phyloP scores from a whole-genome alignment of 2,113 vertebrate species.

The Cranoglanis bouderius region DNA sequence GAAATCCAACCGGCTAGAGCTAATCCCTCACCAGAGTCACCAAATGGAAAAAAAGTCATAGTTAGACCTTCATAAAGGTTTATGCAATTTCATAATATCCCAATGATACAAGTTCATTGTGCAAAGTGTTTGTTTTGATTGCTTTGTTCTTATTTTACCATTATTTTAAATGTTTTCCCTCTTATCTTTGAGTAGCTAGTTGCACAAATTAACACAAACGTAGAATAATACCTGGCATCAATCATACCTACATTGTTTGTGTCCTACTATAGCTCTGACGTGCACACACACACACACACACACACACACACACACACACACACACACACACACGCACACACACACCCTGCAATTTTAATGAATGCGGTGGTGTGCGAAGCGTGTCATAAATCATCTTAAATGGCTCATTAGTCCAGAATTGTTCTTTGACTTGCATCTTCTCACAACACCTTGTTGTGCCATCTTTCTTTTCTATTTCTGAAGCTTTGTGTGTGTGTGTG shows the following conservation, averaged over 20 bases:
- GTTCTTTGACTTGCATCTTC: neutral
- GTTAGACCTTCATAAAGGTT: neutral
- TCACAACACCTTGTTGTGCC: constrained; percentile 8
- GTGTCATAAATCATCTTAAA: constrained; percentile 52
- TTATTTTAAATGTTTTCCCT: neutral
- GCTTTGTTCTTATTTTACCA: neutral
- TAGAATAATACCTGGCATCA: neutral
- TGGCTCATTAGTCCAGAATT: constrained; percentile 46
- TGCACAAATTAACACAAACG: neutral
- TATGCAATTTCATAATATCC: neutral
- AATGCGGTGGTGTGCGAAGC: constrained; percentile 19
- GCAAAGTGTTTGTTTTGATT: neutral
- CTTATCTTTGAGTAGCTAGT: neutral
- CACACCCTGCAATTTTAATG: constrained; percentile 38
- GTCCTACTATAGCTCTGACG: neutral
- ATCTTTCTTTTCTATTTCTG: neutral
- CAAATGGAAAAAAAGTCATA: neutral
- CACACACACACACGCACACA: neutral
- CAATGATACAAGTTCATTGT: neutral
- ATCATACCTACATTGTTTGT: neutral
- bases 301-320: neutral
- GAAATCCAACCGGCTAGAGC: constrained; percentile 15
- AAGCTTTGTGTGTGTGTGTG: neutral
- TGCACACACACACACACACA: neutral
- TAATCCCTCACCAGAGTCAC: neutral